These are phyloP conservation scores for Cynopterus sphinx DNA, from an alignment of 2,797 vertebrate species.

Conservation along the genomic window DNA sequence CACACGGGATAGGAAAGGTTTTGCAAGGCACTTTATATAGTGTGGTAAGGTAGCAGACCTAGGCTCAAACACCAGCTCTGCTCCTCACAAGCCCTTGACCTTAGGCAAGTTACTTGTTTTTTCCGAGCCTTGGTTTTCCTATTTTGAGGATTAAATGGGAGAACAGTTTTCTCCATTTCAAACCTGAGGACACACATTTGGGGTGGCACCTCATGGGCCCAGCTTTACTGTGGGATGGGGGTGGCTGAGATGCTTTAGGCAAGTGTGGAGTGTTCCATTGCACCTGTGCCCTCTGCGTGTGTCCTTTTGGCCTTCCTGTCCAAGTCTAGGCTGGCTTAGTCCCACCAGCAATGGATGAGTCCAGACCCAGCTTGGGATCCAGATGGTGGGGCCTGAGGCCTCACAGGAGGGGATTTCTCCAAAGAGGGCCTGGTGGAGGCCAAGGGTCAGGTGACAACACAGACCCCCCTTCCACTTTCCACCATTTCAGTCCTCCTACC, in stretches of 20 bases:
- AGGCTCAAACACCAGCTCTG: background rate
- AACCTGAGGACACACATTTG: background rate
- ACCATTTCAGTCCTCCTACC: too few relatives aligned
- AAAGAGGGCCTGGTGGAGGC: background rate
- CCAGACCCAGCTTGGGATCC: background rate
- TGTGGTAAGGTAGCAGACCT: background rate
- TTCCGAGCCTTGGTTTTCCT: too few relatives aligned
- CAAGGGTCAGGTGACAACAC: background rate
- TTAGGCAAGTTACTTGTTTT: background rate
- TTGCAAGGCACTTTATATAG: fast-evolving
- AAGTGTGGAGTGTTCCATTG: fast-evolving
- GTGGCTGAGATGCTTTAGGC: background rate
- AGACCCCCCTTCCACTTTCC: background rate
- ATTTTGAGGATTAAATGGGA: background rate
- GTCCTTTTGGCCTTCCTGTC: background rate
- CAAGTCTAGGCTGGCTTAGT: background rate
- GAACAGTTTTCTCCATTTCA: background rate
- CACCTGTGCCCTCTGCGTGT: background rate
- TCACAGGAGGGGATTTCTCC: background rate
- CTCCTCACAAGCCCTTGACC: background rate
- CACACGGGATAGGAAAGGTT: background rate
- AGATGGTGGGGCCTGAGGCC: background rate
- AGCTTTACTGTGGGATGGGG: background rate
- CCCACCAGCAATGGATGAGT: background rate
- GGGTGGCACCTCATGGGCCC: fast-evolving